Base-by-base conservation (phyloP, 1,140 invertebrate species). In the Drosophila sproati region DNA sequence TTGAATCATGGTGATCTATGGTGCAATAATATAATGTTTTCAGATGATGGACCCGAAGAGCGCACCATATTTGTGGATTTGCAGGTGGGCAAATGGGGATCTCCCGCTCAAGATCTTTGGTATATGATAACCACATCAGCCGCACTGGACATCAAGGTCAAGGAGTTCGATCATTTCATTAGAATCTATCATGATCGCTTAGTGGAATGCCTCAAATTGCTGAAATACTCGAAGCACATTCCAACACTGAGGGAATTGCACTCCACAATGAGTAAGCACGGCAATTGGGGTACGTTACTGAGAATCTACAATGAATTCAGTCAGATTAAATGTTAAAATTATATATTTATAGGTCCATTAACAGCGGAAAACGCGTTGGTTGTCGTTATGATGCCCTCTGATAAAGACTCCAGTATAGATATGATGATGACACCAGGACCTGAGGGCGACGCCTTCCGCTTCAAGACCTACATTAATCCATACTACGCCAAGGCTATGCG, bases 1-100 rank as follows among this genome's bases (percentile, higher is more conserved):
- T 86, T 96, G 4, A 94, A 93, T 70, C 95, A 96, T 59, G 95
- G 95, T 4, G 95, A 96, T 80, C 93, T 93, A n/a, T 92, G 91
- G 91, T 77, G 72, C 0, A 89, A 92, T 54, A 93, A 93, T 60
- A 74, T 93, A 3, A 80, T 93, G 70, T 93, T 90, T 71, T 89
- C 80, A 31, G 92, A 78, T 41, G 92, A 93, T 59, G 79, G 70
- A 51, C 57, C 82, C 0, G 31, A 77, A 1, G 57, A 86, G 43
- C 64, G 85, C 35, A 52, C 91, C 2, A 81, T 92, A 32, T 83
- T 93, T 6, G 57, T 93, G 0, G 93, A 93, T 55, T 93, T 92
- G 56, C 93, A 93, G 77, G 63, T 91, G 3, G 66, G 61, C 28
- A 81, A 83, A 47, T 90, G 86, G 71, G 91, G 82, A 4, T 92